Conservation (phyloP, 2,797 vertebrate species). For the Neopelma chrysocephalum region DNA sequence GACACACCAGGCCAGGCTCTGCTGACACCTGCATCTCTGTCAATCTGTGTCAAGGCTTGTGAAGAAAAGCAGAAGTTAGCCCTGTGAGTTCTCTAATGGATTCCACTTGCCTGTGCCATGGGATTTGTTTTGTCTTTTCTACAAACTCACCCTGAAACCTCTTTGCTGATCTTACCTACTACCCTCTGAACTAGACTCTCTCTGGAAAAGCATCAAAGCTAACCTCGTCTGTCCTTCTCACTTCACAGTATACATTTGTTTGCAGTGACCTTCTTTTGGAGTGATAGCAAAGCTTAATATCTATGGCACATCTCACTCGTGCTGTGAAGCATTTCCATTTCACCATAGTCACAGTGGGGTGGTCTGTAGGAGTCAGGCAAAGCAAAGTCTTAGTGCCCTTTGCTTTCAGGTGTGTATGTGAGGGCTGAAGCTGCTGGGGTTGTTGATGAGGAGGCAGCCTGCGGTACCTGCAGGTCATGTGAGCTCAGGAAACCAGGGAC, state of each 20-base stretch:
- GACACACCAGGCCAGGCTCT: accelerated
- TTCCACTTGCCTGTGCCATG: background rate
- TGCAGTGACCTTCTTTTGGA: background rate
- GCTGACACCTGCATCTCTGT: background rate
- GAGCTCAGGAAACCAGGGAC: background rate
- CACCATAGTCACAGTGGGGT: background rate
- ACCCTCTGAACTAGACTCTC: background rate
- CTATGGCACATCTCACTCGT: accelerated
- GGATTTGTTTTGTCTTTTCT: background rate
- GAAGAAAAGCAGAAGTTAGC: background rate
- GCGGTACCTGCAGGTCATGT: accelerated
- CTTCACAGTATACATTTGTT: background rate
- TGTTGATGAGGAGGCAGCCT: background rate
- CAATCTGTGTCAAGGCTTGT: background rate
- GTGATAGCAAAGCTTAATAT: background rate
- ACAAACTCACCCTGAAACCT: background rate
- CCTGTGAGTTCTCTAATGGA: background rate
- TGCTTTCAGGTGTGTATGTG: background rate
- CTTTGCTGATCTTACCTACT: background rate
- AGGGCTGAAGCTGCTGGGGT: background rate
- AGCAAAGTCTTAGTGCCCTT: background rate
- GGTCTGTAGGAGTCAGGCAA: background rate
- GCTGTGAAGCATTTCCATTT: background rate
- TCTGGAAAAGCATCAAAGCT: background rate
- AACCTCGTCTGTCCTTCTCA: background rate